These are phyloP conservation scores for Fragariocoptes setiger DNA, from an alignment of 1,140 invertebrate genomes.

Conservation along the genomic window DNA sequence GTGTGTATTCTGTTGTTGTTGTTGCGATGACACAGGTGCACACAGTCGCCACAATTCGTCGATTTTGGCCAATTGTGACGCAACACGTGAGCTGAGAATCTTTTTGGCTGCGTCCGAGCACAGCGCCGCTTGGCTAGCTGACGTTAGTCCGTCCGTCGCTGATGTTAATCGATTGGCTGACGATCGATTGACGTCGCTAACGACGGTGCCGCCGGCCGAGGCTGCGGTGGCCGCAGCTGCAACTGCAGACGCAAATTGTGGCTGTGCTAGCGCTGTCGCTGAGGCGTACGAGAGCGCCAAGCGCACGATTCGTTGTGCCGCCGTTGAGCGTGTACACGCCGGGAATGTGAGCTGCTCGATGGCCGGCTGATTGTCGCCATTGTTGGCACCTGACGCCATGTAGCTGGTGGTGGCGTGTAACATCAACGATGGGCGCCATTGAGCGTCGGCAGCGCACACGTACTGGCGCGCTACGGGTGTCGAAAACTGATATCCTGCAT, in stretches of 20 bases:
- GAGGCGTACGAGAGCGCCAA: constrained; percentile 72
- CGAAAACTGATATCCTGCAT: constrained; percentile 48
- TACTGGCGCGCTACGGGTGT: constrained; percentile 71
- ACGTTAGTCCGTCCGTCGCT: no score
- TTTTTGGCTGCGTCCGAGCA: constrained; percentile 75
- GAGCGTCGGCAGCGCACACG: constrained; percentile 77
- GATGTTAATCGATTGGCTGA: no score
- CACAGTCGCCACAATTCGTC: constrained; percentile 80
- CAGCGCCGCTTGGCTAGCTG: no score
- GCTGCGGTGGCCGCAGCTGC: no score
- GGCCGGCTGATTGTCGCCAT: constrained; percentile 20
- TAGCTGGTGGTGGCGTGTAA: no score
- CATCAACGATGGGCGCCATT: constrained; percentile 65
- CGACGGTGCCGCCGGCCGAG: no score
- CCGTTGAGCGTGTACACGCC: constrained; percentile 42
- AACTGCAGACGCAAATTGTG: no score
- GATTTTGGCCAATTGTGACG: constrained; percentile 48
- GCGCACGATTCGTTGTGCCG: constrained; percentile 59
- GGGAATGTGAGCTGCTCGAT: constrained; percentile 47
- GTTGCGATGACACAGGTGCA: constrained; percentile 28
- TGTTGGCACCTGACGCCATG: constrained; percentile 12
- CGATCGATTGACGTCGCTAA: no score
- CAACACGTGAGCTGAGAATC: constrained; percentile 52
- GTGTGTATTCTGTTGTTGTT: constrained; percentile 1
- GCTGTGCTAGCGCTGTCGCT: constrained; percentile 50